Percentiles rank a stretch among this genome's conserved stretches.
Conservation (phyloP, 2,888 invertebrate genomes). For the Thelaira solivaga region DNA sequence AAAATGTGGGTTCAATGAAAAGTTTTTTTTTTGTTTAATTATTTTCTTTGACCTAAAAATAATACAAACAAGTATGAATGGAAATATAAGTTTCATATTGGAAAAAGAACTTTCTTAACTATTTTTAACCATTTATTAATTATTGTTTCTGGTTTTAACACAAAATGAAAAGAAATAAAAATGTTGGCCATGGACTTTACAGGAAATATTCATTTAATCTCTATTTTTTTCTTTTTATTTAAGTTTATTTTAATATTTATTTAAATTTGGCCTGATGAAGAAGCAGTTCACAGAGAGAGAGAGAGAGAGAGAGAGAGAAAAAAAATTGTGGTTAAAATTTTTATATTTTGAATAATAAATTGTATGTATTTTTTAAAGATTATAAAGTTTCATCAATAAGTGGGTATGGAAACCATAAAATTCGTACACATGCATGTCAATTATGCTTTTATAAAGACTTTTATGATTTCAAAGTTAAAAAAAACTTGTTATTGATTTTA, state of each 20-base stretch:
- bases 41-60: not conserved
- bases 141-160: not conserved
- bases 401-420: no score
- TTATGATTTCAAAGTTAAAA: no score
- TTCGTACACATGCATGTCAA: no score
- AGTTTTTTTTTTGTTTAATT: not conserved
- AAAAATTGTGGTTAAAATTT: no score
- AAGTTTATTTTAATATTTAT: not conserved
- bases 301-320: no score
- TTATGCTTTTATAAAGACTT: no score
- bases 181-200: not conserved
- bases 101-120: slow-evolving; percentile 38
- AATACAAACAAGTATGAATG: not conserved
- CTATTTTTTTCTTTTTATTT: not conserved
- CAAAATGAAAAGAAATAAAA: not conserved
- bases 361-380: no score
- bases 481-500: no score
- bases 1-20: no score
- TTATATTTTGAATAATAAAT: no score
- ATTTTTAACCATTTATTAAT: slow-evolving; percentile 22
- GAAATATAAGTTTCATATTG: slow-evolving; percentile 23
- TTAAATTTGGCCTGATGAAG: not conserved
- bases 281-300: no score
- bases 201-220: not conserved
- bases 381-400: no score